Evolutionary conservation across 37 sponge, comb jelly and placozoan species (phyloP).

Genomic region (Eunapius fragilis): DNA sequence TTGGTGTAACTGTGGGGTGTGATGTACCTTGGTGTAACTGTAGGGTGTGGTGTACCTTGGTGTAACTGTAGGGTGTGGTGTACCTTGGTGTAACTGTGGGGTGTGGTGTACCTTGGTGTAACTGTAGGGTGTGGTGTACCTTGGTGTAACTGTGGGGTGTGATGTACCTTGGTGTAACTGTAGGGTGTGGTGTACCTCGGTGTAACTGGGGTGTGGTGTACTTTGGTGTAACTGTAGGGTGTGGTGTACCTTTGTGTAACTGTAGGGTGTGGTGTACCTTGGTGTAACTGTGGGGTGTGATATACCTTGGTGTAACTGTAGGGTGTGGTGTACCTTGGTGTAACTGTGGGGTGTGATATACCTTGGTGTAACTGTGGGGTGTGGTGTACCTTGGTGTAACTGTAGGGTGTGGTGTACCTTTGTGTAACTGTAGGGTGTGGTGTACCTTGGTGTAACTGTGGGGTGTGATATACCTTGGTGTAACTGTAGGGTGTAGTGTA

Average conservation of each 20-base stretch:
- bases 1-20: not conserved
- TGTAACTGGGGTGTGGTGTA: not conserved
- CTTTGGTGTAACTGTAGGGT: not conserved
- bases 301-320: not conserved
- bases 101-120: no score
- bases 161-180: not conserved
- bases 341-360: no score
- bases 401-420: not conserved
- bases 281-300: no score
- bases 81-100: not conserved
- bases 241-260: not conserved
- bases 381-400: not conserved
- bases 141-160: not conserved
- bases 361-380: no score
- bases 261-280: no score
- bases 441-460: no score
- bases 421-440: not conserved
- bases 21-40: no score
- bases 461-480: not conserved
- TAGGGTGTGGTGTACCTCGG: no score
- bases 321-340: not conserved
- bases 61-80: not conserved
- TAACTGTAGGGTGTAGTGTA: not conserved
- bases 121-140: not conserved
- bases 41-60: not conserved